Evolutionary conservation across 2,113 vertebrate genomes (phyloP).

Genomic region (Sylvilagus bachmani): DNA sequence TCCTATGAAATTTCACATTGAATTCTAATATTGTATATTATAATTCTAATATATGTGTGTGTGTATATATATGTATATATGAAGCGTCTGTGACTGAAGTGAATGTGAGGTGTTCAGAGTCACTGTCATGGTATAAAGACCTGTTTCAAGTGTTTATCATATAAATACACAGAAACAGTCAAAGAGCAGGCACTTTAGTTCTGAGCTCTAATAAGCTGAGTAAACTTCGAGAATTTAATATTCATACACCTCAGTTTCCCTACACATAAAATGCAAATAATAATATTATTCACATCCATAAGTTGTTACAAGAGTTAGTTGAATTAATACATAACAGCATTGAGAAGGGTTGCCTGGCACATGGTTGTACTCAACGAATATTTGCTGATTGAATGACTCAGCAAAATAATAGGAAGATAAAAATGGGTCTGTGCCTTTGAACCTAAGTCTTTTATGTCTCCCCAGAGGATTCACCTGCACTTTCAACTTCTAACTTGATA

Average conservation of each 20-base stretch:
- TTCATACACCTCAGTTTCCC: neutral
- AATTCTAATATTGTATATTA: neutral
- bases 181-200: neutral
- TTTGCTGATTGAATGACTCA: slow-evolving; percentile 1
- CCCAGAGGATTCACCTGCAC: neutral
- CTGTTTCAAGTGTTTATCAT: neutral
- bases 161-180: neutral
- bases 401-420: neutral
- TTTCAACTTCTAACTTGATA: neutral
- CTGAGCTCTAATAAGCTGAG: no score
- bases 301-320: neutral
- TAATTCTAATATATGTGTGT: no score
- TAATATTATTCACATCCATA: neutral
- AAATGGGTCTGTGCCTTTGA: neutral
- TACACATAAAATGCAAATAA: neutral
- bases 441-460: neutral
- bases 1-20: neutral
- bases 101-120: neutral
- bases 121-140: neutral
- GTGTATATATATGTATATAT: neutral
- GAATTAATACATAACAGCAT: neutral
- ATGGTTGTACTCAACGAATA: neutral
- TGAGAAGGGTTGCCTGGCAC: neutral
- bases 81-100: neutral
- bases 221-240: neutral